Evolutionary conservation across 53 echinoderm and acorn worm species (phyloP).

Genomic region (Mesocentrotus franciscanus): DNA sequence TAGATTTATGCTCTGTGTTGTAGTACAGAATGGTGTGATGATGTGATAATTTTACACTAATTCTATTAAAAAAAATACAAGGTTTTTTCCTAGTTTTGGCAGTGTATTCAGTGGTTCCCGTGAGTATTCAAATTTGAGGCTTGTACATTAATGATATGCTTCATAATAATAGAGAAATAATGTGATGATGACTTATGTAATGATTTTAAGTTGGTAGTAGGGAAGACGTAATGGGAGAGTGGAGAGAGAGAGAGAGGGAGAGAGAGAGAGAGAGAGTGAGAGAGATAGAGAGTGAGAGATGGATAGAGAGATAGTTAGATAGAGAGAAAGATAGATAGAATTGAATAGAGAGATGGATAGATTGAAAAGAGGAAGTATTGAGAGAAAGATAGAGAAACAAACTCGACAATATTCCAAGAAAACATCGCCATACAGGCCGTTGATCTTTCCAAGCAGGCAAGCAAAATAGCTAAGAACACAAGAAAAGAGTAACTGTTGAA

Average conservation of each 20-base stretch:
- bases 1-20: background rate
- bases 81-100: too few relatives aligned
- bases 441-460: background rate
- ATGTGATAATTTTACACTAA: too few relatives aligned
- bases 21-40: too few relatives aligned
- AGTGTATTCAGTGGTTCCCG: too few relatives aligned
- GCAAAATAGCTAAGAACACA: background rate
- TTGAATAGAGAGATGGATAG: background rate
- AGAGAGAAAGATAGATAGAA: background rate
- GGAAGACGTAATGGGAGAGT: background rate
- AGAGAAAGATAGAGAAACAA: background rate
- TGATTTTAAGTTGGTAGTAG: background rate
- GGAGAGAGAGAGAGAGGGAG: background rate
- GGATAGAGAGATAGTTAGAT: background rate
- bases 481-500: background rate
- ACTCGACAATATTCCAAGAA: background rate
- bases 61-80: too few relatives aligned
- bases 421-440: background rate
- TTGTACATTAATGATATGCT: too few relatives aligned
- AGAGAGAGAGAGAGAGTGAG: background rate
- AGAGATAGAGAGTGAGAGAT: background rate
- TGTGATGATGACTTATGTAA: too few relatives aligned
- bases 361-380: background rate
- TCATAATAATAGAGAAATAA: too few relatives aligned
- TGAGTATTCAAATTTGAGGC: too few relatives aligned